These are phyloP conservation scores for Hydrolagus colliei DNA, from an alignment of 2,797 vertebrate species.

Conservation along the genomic window DNA sequence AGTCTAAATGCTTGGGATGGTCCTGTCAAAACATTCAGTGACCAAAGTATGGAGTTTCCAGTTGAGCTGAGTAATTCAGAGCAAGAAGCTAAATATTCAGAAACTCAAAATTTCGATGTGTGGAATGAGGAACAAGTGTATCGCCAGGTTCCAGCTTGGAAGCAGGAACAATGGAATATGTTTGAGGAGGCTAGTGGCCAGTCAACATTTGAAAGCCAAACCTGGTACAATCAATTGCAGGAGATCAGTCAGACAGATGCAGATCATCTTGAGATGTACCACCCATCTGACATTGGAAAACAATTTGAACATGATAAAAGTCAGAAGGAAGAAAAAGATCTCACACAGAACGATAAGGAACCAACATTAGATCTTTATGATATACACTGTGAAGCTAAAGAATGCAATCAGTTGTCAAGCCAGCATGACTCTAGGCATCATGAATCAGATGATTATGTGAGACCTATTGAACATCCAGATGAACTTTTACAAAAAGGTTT, in stretches of 20 bases:
- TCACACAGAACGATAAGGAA: not conserved
- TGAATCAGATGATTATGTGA: not conserved
- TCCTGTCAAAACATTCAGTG: not conserved
- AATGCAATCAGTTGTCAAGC: not conserved
- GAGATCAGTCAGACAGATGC: not conserved
- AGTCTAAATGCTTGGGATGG: not conserved
- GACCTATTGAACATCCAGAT: not conserved
- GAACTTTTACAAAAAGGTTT: constrained; percentile 37
- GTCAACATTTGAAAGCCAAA: not conserved
- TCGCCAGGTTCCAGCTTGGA: not conserved
- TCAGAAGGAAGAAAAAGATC: not conserved
- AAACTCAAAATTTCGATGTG: constrained; percentile 25
- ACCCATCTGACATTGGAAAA: not conserved
- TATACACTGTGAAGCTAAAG: not conserved
- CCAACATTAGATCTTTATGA: not conserved
- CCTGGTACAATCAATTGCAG: not conserved
- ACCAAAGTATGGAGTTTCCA: constrained; percentile 34
- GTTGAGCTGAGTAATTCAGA: constrained; percentile 37
- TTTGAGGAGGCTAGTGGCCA: not conserved
- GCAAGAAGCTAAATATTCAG: constrained; percentile 33
- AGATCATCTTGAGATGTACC: not conserved
- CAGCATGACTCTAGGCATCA: too few relatives aligned
- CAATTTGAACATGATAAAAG: not conserved
- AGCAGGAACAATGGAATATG: not conserved
- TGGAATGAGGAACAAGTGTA: constrained; percentile 31